Conservation (phyloP, 2,797 vertebrate genomes). For the Microctenopoma stevenorrisi region DNA sequence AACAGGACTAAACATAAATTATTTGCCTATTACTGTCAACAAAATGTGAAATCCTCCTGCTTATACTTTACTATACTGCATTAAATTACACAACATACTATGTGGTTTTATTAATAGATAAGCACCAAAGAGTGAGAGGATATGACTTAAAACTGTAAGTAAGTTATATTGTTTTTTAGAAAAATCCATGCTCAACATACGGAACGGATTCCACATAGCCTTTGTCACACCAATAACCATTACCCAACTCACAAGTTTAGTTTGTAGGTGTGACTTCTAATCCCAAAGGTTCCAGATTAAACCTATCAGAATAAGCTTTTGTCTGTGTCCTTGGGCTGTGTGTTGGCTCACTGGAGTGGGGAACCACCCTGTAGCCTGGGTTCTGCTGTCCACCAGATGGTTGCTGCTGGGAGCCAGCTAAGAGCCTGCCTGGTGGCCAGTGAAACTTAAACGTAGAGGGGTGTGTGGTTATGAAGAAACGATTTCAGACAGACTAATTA, state of each 20-base stretch:
- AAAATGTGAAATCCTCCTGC: slow-evolving; percentile 29
- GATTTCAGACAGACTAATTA: slow-evolving; percentile 91
- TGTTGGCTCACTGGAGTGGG: slow-evolving; percentile 85
- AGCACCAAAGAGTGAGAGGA: background rate
- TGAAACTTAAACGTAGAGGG: slow-evolving; percentile 85
- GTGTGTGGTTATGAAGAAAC: slow-evolving; percentile 85
- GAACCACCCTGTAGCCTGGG: slow-evolving; percentile 59
- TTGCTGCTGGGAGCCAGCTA: slow-evolving; percentile 86
- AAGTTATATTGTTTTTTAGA: no score
- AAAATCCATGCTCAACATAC: background rate
- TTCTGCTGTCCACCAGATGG: slow-evolving; percentile 90
- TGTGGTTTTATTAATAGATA: slow-evolving; percentile 6
- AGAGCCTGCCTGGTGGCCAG: slow-evolving; percentile 79
- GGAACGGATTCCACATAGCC: background rate
- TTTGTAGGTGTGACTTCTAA: slow-evolving; percentile 48
- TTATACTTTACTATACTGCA: background rate
- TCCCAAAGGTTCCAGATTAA: slow-evolving; percentile 32
- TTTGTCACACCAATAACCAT: background rate
- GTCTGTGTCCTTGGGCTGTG: slow-evolving; percentile 73
- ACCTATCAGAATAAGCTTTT: slow-evolving; percentile 50
- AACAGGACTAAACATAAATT: slow-evolving; percentile 15
- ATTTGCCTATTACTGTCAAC: slow-evolving; percentile 15
- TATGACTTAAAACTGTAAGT: no score
- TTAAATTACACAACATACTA: background rate
- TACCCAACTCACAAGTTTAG: background rate